Percentiles rank a stretch among this genome's conserved stretches.
Evolutionary conservation across 2,888 invertebrate species (phyloP).

Genomic region (Mactromeris polynyma): DNA sequence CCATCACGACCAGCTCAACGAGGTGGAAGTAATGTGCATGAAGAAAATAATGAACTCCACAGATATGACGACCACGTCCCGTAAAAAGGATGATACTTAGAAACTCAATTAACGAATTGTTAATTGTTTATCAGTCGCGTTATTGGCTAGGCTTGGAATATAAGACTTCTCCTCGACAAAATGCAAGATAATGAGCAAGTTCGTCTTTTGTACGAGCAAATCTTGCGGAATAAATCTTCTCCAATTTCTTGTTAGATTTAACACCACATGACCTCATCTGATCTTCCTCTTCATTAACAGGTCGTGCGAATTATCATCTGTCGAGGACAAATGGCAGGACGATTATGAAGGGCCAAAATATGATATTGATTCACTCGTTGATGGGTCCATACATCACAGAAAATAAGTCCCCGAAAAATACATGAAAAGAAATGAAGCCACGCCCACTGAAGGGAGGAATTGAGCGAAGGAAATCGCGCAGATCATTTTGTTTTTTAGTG

Average conservation of each 20-base stretch:
- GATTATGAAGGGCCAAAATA: slow-evolving; percentile 16
- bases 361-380: slow-evolving; percentile 9
- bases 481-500: not conserved
- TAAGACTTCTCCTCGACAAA: slow-evolving; percentile 58
- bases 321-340: slow-evolving; percentile 9
- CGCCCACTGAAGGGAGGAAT: not conserved
- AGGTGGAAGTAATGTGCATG: slow-evolving; percentile 63
- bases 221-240: slow-evolving; percentile 61
- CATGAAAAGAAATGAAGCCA: not conserved
- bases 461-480: not conserved
- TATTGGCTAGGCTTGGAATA: slow-evolving; percentile 54
- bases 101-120: slow-evolving; percentile 62
- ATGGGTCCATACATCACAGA: not conserved
- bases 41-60: slow-evolving; percentile 61
- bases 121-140: slow-evolving; percentile 49
- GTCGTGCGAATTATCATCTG: slow-evolving; percentile 61
- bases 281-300: slow-evolving; percentile 53
- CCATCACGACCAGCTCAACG: slow-evolving; percentile 46
- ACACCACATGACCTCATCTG: slow-evolving; percentile 59
- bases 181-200: slow-evolving; percentile 58
- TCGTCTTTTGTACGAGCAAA: slow-evolving; percentile 45
- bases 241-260: slow-evolving; percentile 53
- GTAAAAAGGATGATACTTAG: slow-evolving; percentile 52
- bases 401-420: not conserved
- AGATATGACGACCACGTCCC: slow-evolving; percentile 44